Evolutionary conservation across 2,797 vertebrate genomes (phyloP).

Genomic region (Silurus aristotelis): DNA sequence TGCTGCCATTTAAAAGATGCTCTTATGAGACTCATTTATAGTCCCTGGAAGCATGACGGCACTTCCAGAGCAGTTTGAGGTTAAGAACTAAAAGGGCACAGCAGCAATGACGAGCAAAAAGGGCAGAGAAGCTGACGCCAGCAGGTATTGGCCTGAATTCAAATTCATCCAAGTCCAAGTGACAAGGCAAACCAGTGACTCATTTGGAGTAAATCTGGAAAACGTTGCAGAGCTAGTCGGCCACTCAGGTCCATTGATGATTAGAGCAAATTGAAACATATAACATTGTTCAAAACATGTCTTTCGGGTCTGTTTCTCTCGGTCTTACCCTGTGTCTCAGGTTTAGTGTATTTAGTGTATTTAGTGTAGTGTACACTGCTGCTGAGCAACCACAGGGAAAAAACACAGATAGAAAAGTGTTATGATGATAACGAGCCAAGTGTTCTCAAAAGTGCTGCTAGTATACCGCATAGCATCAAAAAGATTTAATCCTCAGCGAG

Average conservation of each 20-base stretch:
- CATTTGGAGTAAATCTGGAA: neutral
- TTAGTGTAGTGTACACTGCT: too few species aligned
- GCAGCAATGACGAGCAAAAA: constrained; percentile 3
- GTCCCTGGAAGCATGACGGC: constrained; percentile 9
- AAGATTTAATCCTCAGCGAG: constrained; percentile 29
- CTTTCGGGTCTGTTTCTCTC: constrained; percentile 9
- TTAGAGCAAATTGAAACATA: neutral
- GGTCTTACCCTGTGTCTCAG: constrained; percentile 13
- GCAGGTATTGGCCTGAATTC: constrained; percentile 19
- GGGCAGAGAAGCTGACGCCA: neutral
- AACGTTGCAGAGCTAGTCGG: neutral
- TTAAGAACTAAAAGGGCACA: constrained; percentile 10
- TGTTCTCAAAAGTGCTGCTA: constrained; percentile 45
- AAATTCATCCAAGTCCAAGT: neutral
- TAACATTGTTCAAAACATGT: neutral
- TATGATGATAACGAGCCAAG: constrained; percentile 47
- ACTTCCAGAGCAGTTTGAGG: neutral
- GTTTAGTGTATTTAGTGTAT: constrained; percentile 46
- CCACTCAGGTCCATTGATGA: neutral
- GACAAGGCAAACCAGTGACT: neutral
- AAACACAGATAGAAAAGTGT: constrained; percentile 45
- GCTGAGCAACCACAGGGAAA: constrained; percentile 39
- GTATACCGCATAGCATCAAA: constrained; percentile 37
- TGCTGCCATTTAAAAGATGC: neutral
- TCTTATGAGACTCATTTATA: constrained; percentile 27